Evolutionary conservation across 2,888 invertebrate genomes (phyloP).

Genomic region (Drosophila falleni): DNA sequence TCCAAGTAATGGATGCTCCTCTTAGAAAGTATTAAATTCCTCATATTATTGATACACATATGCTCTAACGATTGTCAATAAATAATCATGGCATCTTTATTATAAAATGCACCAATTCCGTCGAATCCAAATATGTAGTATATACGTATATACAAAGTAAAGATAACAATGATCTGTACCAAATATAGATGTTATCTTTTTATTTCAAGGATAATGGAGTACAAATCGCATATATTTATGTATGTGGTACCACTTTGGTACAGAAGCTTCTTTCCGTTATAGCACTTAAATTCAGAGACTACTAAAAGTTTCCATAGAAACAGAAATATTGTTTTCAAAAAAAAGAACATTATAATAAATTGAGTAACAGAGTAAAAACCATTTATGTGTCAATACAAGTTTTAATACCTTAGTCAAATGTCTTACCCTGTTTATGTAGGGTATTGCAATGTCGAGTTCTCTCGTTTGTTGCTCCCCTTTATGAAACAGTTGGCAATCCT

Average conservation of each 20-base stretch:
- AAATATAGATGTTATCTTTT: neutral
- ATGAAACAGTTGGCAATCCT: slow-evolving; percentile 22
- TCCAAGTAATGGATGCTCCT: no score
- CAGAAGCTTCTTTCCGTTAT: slow-evolving; percentile 6
- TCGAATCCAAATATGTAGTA: no score
- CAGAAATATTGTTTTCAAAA: neutral
- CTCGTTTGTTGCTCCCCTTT: slow-evolving; percentile 7
- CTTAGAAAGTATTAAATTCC: no score
- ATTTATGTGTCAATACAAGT: neutral
- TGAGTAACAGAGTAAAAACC: no score
- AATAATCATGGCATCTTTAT: no score
- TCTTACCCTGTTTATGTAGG: neutral
- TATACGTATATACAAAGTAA: neutral
- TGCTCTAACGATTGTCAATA: no score
- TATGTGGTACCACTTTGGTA: neutral
- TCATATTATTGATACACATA: no score
- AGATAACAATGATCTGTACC: neutral
- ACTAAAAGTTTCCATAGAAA: neutral
- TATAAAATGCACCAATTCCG: no score
- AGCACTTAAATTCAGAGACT: neutral
- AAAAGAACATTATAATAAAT: neutral
- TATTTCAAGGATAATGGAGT: neutral
- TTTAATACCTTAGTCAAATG: neutral
- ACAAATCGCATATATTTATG: neutral
- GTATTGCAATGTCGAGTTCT: slow-evolving; percentile 1